These are phyloP conservation scores for Protonemura montana DNA, from an alignment of 2,888 invertebrate species.

Conservation along the genomic window DNA sequence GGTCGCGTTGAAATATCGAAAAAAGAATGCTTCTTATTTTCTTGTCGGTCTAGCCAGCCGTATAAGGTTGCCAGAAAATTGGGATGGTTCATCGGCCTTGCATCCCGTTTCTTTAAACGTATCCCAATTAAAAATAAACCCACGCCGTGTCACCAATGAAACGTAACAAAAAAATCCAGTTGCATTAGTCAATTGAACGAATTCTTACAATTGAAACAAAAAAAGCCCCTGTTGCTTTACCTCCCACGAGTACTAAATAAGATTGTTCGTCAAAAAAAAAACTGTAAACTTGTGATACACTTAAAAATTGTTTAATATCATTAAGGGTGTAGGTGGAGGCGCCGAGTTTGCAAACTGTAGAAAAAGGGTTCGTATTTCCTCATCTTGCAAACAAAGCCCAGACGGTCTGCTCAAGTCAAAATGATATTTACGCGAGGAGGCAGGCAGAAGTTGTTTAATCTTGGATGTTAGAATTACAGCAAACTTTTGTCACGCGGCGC, in stretches of 20 bases:
- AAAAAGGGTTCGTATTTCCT: neutral
- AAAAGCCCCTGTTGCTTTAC: neutral
- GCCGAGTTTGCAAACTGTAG: neutral
- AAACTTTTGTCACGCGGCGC: neutral
- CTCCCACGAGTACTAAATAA: neutral
- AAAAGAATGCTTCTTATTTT: neutral
- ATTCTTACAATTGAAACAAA: neutral
- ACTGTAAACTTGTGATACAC: neutral
- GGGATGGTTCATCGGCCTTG: neutral
- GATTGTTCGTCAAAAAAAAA: neutral
- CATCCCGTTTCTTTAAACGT: neutral
- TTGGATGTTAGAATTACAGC: neutral
- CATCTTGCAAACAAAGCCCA: neutral
- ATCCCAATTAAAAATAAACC: neutral
- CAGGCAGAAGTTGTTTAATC: slow-evolving; percentile 12
- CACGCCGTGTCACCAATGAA: neutral
- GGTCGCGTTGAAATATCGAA: neutral
- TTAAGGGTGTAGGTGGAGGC: slow-evolving; percentile 4
- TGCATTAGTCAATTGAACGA: neutral
- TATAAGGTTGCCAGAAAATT: neutral
- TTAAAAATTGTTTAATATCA: neutral
- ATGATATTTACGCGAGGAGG: neutral
- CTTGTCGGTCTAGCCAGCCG: neutral
- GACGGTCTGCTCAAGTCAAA: neutral
- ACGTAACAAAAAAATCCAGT: neutral